A percentile compares a stretch with the other conserved stretches of the same genome.
Evolutionary conservation across 2,113 vertebrate species (phyloP).

Genomic region (Oncorhynchus clarkii): DNA sequence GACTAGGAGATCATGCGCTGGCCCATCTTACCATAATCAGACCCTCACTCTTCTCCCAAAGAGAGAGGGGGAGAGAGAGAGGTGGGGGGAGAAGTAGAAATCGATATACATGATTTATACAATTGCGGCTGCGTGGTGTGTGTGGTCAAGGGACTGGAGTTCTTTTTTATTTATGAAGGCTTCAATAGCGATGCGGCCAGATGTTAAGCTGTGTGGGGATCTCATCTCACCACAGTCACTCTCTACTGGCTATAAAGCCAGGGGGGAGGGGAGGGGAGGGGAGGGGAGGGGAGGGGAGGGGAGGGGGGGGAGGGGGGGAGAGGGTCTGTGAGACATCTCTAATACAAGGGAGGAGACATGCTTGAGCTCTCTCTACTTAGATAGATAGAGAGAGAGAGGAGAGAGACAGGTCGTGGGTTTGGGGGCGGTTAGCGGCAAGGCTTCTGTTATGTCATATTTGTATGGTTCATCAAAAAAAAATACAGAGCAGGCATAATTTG

Average conservation of each 20-base stretch:
- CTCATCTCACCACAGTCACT: constrained; percentile 67
- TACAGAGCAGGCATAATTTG: constrained; percentile 18
- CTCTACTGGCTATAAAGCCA: constrained; percentile 58
- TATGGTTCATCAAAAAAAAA: constrained; percentile 29
- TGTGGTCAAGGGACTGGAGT: constrained; percentile 59
- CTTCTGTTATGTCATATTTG: constrained; percentile 24
- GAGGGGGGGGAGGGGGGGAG: too few species aligned
- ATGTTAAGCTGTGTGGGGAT: constrained; percentile 77
- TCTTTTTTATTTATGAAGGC: constrained; percentile 85
- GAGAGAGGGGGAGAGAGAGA: constrained; percentile 22
- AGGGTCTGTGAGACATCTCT: constrained; percentile 6
- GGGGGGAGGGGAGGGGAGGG: background rate
- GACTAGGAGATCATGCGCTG: too few species aligned
- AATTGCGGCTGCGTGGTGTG: constrained; percentile 57
- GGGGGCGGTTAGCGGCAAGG: constrained; percentile 17
- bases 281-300: background rate
- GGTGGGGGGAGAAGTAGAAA: constrained; percentile 68
- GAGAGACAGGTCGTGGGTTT: background rate
- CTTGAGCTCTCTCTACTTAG: constrained; percentile 41
- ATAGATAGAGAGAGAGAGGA: background rate
- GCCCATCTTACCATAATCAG: too few species aligned
- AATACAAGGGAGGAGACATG: constrained; percentile 13
- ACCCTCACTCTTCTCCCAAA: too few species aligned
- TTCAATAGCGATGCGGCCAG: constrained; percentile 73
- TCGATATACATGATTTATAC: constrained; percentile 86